Conservation (phyloP, 1,140 invertebrate genomes). For the Zaprionus kolodkinae region DNA sequence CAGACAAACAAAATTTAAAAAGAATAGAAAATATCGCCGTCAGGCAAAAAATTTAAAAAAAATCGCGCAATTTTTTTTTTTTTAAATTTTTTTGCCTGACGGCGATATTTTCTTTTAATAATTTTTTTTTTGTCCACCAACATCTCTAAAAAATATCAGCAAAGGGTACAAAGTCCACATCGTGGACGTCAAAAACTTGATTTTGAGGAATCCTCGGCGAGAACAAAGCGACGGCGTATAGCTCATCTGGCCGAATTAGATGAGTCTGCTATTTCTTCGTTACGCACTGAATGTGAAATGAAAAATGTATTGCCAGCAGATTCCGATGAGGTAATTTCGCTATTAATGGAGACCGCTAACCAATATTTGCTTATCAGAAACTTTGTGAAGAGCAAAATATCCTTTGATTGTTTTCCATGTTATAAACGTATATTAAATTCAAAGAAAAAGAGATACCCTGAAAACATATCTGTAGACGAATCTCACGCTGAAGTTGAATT, state of each 20-base stretch:
- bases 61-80: too few species aligned
- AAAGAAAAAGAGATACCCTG: conserved; percentile 22
- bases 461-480: conserved; percentile 22
- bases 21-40: too few species aligned
- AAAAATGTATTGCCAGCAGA: conserved; percentile 1
- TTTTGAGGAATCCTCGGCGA: conserved; percentile 10
- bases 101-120: too few species aligned
- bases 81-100: too few species aligned
- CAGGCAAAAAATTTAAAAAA: too few species aligned
- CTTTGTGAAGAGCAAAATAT: conserved; percentile 32
- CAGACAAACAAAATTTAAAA: too few species aligned
- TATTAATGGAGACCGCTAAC: conserved; percentile 21
- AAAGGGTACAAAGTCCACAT: conserved; percentile 9
- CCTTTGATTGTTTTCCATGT: conserved; percentile 33
- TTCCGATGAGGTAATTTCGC: conserved; percentile 2
- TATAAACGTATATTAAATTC: conserved; percentile 18
- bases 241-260: conserved; percentile 1
- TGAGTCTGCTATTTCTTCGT: background rate
- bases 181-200: conserved; percentile 32
- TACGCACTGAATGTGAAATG: background rate
- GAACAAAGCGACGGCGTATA: background rate
- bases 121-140: too few species aligned
- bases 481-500: too few species aligned
- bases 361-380: conserved; percentile 34
- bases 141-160: conserved; percentile 7